Evolutionary conservation across 2,797 vertebrate genomes (phyloP).

Genomic region (Sarcoramphus papa): DNA sequence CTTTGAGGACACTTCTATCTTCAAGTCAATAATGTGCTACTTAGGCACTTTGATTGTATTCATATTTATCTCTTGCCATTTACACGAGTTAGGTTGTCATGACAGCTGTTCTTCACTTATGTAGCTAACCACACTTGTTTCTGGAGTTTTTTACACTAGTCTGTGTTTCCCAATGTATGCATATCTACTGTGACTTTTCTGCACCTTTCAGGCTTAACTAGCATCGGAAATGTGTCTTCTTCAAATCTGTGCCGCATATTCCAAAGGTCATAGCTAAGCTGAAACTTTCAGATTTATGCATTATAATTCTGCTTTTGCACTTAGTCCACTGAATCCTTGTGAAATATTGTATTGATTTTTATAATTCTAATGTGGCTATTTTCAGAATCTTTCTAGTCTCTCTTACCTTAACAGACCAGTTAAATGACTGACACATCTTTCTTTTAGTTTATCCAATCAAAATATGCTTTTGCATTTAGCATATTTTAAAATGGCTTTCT

Average conservation of each 20-base stretch:
- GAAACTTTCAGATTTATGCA: background rate
- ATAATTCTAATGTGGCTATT: background rate
- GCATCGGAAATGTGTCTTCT: background rate
- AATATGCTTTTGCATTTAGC: background rate
- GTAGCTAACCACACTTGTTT: slow-evolving; percentile 16
- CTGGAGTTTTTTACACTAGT: background rate
- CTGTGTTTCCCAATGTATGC: background rate
- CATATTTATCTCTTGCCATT: slow-evolving; percentile 28
- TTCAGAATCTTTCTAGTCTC: background rate
- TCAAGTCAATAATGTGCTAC: background rate
- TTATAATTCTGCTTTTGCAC: background rate
- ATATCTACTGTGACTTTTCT: background rate
- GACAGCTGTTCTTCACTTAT: background rate
- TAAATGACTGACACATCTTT: background rate
- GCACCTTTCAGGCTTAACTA: slow-evolving; percentile 38
- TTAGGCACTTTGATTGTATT: background rate
- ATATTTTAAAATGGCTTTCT: background rate
- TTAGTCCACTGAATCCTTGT: background rate
- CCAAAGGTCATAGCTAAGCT: background rate
- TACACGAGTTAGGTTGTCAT: background rate
- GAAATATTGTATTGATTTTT: slow-evolving; percentile 22
- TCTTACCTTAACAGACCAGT: background rate
- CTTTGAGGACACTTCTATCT: background rate
- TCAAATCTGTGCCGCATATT: background rate
- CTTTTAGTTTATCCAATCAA: background rate